Base-by-base conservation (phyloP, 2,797 vertebrate genomes). In the Notamacropus eugenii region DNA sequence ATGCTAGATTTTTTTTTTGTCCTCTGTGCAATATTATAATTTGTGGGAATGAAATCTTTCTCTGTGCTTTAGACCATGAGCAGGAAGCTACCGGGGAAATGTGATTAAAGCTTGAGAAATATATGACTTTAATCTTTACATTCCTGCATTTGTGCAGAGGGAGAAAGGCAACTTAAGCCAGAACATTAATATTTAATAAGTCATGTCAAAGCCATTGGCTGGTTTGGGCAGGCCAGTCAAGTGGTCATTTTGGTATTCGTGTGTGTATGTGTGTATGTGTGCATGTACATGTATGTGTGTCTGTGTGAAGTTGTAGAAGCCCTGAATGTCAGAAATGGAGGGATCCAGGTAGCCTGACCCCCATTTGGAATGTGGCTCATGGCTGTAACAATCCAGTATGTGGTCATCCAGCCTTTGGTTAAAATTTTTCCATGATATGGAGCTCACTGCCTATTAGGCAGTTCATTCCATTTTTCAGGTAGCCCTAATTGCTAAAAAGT, bases 1-100 rank as follows among this genome's bases (percentile, higher is more conserved):
- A 95, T 50, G 22, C 22, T 27, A 50, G 74, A 94, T 96, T 22
- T 67, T 93, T 95, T 93, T 95, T 93, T 94, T 93, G 52, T 1
- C 92, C 6, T n/a, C 93, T 87, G 94, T 46, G 82, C 92, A 28
- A 11, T 54, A 96, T 34, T 94, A 54, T 90, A n/a, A 22, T 54
- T 95, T 92, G 52, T 90, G 91, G n/a, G 90, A 91, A 94, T 96
- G 82, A 82, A 91, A 74, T 96, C 94, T 95, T 90, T 94, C 90
- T 52, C 40, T 91, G n/a, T 94, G 31, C 3, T 96, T 92, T 94
- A 87, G 74, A 87, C 94, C 93, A 59, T 59, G 55, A 94, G 13
- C 13, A 59, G 95, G n/a, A 40, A 94, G 94, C 16, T 55, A 4
- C 22, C 95, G 16, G 58, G 58, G 87, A 96, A 95, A 59, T 92